A percentile compares a stretch with the other conserved stretches of the same genome.
Conservation (phyloP, 2,888 invertebrate genomes). For the Boloria euphrosyne region DNA sequence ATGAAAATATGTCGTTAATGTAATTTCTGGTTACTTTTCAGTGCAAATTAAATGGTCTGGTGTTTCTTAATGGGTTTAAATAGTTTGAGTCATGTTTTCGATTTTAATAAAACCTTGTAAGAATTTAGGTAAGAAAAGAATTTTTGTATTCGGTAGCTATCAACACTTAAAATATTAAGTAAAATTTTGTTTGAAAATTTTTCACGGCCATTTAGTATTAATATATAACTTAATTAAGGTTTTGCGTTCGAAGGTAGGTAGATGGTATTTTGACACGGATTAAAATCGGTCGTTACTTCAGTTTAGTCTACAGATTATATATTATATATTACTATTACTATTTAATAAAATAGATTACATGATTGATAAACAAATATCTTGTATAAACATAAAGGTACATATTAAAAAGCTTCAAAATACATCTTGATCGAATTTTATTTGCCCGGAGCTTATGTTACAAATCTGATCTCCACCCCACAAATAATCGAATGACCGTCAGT, state of each 20-base stretch:
- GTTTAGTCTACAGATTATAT: no score
- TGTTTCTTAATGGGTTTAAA: conserved; percentile 17
- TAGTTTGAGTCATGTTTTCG: background rate
- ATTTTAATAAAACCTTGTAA: conserved; percentile 7
- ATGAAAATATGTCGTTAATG: conserved; percentile 45
- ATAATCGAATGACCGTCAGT: conserved; percentile 59
- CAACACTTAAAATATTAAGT: conserved; percentile 10
- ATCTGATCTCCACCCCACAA: conserved; percentile 43
- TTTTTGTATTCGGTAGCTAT: conserved; percentile 7
- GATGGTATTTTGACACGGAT: no score
- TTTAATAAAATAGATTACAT: no score
- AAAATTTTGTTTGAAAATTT: conserved; percentile 14
- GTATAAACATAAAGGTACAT: no score
- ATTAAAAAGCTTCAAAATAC: no score
- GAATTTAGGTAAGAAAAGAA: conserved; percentile 1
- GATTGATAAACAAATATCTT: no score
- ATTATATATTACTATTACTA: no score
- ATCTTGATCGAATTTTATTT: conserved; percentile 9
- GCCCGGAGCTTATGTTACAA: conserved; percentile 13
- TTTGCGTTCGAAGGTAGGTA: no score
- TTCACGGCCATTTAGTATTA: background rate
- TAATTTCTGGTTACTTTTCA: conserved; percentile 24
- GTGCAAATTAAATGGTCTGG: conserved; percentile 12
- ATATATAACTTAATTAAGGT: no score
- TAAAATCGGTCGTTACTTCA: no score